Conservation (phyloP, 2,888 invertebrate genomes). For the Saturnia japonica region DNA sequence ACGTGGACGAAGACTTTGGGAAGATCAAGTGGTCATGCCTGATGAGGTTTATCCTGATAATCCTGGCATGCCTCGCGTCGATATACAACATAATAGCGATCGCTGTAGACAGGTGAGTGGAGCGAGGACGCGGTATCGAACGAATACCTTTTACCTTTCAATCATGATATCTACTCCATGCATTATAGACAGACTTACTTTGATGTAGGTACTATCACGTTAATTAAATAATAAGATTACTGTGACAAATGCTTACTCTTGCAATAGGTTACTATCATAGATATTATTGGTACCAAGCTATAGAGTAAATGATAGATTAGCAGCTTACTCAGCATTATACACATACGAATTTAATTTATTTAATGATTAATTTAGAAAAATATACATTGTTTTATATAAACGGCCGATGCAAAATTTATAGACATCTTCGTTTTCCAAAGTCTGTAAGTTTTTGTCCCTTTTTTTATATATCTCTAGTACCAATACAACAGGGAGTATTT, state of each 20-base stretch:
- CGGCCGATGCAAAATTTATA: too few relatives aligned
- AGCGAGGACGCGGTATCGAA: conserved; percentile 8
- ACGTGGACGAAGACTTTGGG: conserved; percentile 83
- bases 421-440: too few relatives aligned
- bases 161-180: conserved; percentile 2
- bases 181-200: neutral
- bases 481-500: too few relatives aligned
- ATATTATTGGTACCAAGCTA: neutral
- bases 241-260: neutral
- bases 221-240: neutral
- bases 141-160: conserved; percentile 1
- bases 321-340: neutral
- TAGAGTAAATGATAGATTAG: neutral
- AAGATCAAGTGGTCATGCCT: conserved; percentile 84
- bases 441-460: too few relatives aligned
- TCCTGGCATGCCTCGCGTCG: conserved; percentile 89
- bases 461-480: too few relatives aligned
- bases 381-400: neutral
- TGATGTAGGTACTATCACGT: neutral
- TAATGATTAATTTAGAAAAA: neutral
- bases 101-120: conserved; percentile 85
- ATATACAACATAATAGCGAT: conserved; percentile 90
- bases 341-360: neutral
- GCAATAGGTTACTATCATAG: neutral
- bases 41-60: conserved; percentile 87